Base-by-base conservation (phyloP, 2,888 invertebrate genomes). In the Isoperla grammatica region DNA sequence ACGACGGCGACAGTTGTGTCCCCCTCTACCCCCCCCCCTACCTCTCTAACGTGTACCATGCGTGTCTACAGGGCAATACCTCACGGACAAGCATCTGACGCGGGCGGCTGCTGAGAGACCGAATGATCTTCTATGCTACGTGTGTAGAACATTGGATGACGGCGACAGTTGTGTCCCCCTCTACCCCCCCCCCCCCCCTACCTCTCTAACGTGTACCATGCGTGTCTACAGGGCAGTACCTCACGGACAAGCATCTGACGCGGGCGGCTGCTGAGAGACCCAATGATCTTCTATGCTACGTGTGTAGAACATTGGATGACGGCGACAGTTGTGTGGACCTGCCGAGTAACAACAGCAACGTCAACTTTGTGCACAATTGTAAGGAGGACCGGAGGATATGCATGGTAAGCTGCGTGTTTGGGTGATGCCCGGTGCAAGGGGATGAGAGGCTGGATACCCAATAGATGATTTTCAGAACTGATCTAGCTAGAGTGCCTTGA, bases 251-350 rank as follows among this genome's bases (percentile, higher is more conserved):
- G 5, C 90, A 90, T 75, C 84, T 86, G 68, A 92, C 91, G 0
- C 86, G 87, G 64, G 89, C 86, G 40, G 90, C 91, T 20, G 83
- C 85, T 23, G 83, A 88, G 70, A 86, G 87, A 65, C 81, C 81
- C 67, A 88, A 89, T 73, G 87, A 90, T 71, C 78, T 91, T 57
- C 88, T 85, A 81, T 92, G 92, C 74, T 90, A 88, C 75, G 81
- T 82, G 66, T 92, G 92, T 72, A 83, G 88, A 67, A 88, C 89
- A 0, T 86, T 90, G 76, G 81, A 82, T 5, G 83, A 87, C 40
- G 88, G 86, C 5, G 86, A 87, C 63, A 78, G 78, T 53, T 91
- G 91, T 68, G 80, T 85, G 3, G 83, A 87, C 69, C 75, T 88
- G 12, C 74, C 29, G 29, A 4, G 4, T 8, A 29, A 29, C 29